Evolutionary conservation across 1,140 invertebrate genomes (phyloP).

Genomic region (Akabosia matsudoensis): DNA sequence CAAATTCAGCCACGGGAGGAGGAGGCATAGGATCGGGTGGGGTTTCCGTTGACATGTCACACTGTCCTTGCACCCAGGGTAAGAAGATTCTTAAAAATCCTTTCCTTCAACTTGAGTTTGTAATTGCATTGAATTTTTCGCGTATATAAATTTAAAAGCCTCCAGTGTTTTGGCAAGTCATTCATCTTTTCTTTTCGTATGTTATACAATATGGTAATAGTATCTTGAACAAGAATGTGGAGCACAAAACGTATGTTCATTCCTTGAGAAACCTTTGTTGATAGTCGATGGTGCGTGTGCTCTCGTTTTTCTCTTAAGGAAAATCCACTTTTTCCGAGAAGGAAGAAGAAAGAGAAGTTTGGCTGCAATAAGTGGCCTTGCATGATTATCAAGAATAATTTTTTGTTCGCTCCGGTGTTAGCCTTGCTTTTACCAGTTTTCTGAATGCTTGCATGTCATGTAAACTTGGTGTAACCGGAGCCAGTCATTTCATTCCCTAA

Average conservation of each 20-base stretch:
- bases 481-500: neutral
- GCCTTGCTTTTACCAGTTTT: neutral
- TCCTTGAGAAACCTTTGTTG: too few species aligned
- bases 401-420: neutral
- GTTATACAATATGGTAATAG: too few species aligned
- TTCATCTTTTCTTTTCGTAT: too few species aligned
- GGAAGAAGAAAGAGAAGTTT: neutral
- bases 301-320: too few species aligned
- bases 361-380: neutral
- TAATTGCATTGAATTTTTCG: too few species aligned
- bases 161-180: too few species aligned
- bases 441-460: neutral
- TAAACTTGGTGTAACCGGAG: neutral
- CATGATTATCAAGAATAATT: neutral
- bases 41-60: neutral
- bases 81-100: neutral
- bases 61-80: slow-evolving; percentile 18
- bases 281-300: too few species aligned
- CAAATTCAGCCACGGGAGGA: neutral
- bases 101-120: too few species aligned
- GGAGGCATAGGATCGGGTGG: neutral
- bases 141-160: too few species aligned
- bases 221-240: too few species aligned
- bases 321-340: neutral
- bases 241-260: too few species aligned